phyloP scores from a whole-genome alignment of 2,888 invertebrate genomes.

The Calameuta pallipes region DNA sequence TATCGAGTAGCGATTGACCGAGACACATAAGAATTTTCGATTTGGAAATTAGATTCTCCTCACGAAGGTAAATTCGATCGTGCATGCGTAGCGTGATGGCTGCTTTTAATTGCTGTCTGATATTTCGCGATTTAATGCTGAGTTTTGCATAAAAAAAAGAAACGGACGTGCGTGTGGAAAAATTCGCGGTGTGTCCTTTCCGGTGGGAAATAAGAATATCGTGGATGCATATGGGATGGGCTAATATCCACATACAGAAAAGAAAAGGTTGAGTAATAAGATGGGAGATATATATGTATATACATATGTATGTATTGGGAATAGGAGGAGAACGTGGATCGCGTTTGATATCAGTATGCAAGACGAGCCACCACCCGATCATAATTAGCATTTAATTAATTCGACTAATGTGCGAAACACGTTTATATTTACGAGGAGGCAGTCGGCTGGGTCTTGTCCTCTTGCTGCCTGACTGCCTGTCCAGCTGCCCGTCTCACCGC shows the following conservation, averaged over 20 bases:
- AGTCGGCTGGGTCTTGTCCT: conserved; percentile 18
- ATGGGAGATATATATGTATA: conserved; percentile 30
- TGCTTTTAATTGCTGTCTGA: conserved; percentile 2
- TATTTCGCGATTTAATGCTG: conserved; percentile 1
- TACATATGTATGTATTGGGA: neutral
- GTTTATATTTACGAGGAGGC: conserved; percentile 47
- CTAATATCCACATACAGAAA: conserved; percentile 14
- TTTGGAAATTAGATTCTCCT: neutral
- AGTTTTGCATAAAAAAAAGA: neutral
- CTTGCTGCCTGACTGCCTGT: conserved; percentile 13
- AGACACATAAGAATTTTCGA: neutral
- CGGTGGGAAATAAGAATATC: neutral
- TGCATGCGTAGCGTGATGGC: neutral
- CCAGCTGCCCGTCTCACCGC: conserved; percentile 2
- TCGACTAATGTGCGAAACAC: conserved; percentile 57
- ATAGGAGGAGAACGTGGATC: conserved; percentile 1
- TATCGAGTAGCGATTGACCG: neutral
- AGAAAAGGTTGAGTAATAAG: conserved; percentile 36
- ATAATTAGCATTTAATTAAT: conserved; percentile 62
- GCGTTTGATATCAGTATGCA: conserved; percentile 45
- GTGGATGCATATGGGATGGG: neutral
- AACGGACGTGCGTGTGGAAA: neutral
- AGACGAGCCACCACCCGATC: conserved; percentile 43
- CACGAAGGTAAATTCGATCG: neutral
- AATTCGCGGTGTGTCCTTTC: neutral